phyloP scores from a whole-genome alignment of 2,797 vertebrate species.

The Tenualosa ilisha region DNA sequence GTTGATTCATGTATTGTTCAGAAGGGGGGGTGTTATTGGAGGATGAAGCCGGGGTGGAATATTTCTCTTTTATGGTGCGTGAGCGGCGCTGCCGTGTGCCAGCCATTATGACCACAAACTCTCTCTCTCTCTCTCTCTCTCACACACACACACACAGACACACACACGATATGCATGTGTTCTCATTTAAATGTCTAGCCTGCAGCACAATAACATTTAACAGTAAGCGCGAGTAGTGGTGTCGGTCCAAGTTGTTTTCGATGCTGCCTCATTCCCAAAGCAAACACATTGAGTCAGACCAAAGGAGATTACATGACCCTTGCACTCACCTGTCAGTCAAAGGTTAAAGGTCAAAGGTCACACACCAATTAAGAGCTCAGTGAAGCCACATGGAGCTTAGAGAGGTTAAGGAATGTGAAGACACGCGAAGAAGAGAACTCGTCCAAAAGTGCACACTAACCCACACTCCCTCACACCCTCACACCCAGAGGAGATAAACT shows the following conservation, averaged over 20 bases:
- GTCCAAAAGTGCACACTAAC: neutral
- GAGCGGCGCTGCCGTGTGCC: neutral
- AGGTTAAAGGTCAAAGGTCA: conserved; percentile 52
- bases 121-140: neutral
- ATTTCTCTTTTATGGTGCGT: neutral
- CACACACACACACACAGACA: too few species aligned
- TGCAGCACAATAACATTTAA: neutral
- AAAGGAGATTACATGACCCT: conserved; percentile 22
- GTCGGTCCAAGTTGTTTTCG: neutral
- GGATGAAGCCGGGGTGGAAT: neutral
- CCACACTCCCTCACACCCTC: neutral
- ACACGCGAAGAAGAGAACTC: neutral
- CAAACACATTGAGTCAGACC: neutral
- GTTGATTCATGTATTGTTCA: neutral
- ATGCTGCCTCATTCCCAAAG: neutral
- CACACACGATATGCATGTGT: neutral
- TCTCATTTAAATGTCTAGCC: neutral
- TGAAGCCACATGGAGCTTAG: conserved; percentile 42
- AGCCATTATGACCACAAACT: neutral
- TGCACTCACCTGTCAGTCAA: conserved; percentile 42
- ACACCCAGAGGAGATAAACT: conserved; percentile 36
- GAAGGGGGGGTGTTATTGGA: neutral
- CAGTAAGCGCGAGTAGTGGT: neutral
- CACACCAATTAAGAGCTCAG: conserved; percentile 56
- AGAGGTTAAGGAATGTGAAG: neutral